phyloP scores from a whole-genome alignment of 2,888 invertebrate genomes.

The Acheta domesticus region DNA sequence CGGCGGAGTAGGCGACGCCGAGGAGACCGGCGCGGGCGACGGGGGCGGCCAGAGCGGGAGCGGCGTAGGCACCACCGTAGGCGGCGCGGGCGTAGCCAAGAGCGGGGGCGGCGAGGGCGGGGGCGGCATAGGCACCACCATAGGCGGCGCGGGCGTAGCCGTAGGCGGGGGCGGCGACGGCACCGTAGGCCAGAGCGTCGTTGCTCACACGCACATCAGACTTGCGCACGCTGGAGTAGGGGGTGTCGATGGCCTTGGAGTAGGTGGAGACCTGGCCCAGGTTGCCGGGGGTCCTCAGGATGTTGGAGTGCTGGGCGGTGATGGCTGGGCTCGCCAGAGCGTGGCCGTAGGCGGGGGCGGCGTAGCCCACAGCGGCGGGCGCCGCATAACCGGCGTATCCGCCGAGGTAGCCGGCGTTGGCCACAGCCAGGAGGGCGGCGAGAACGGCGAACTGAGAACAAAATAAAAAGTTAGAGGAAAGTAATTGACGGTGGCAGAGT shows the following conservation, averaged over 20 bases:
- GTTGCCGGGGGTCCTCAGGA: constrained; percentile 60
- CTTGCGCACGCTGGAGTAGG: constrained; percentile 68
- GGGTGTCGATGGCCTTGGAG: constrained; percentile 67
- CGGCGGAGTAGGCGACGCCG: constrained; percentile 60
- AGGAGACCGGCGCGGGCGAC: constrained; percentile 45
- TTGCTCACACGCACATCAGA: constrained; percentile 60
- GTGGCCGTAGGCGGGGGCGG: constrained; percentile 20
- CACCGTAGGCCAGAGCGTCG: constrained; percentile 37
- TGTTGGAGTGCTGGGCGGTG: constrained; percentile 38
- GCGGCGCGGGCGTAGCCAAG: constrained; percentile 35
- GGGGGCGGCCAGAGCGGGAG: constrained; percentile 29
- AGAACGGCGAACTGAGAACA: not conserved
- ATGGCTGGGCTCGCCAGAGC: constrained; percentile 34
- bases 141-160: constrained; percentile 29
- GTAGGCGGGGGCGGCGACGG: constrained; percentile 34
- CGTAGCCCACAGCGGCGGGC: constrained; percentile 22
- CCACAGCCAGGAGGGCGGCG: not conserved
- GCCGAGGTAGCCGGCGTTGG: constrained; percentile 21
- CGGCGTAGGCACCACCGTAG: constrained; percentile 37
- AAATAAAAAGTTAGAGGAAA: too few relatives aligned
- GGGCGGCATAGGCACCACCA: constrained; percentile 20
- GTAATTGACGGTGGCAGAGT: too few relatives aligned
- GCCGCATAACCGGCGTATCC: constrained; percentile 19
- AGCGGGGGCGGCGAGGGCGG: constrained; percentile 35
- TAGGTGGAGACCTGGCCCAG: constrained; percentile 64